These are phyloP conservation scores for Miichthys miiuy DNA, from an alignment of 2,797 vertebrate genomes.

Conservation along the genomic window DNA sequence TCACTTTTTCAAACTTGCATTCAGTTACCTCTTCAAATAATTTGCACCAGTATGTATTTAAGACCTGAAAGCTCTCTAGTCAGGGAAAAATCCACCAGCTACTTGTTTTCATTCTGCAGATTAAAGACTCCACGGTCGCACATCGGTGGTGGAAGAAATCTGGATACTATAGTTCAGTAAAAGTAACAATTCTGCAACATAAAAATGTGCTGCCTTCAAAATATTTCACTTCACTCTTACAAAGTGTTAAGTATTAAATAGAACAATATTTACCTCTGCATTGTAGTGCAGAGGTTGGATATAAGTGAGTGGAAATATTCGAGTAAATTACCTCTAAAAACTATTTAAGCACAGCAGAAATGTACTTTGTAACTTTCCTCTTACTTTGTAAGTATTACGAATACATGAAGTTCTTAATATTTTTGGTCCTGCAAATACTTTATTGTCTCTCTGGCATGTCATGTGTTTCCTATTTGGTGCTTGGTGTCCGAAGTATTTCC, in stretches of 20 bases:
- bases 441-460: too few relatives aligned
- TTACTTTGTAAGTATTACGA: too few relatives aligned
- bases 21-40: background rate
- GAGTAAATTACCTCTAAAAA: too few relatives aligned
- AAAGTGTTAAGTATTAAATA: too few relatives aligned
- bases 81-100: conserved; percentile 1
- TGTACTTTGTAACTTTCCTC: too few relatives aligned
- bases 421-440: too few relatives aligned
- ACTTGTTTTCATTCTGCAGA: background rate
- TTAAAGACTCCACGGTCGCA: background rate
- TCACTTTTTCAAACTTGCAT: background rate
- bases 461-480: too few relatives aligned
- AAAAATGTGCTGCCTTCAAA: background rate
- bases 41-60: background rate
- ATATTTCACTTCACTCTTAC: background rate
- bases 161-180: background rate
- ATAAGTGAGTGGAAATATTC: background rate
- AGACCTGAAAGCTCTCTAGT: background rate
- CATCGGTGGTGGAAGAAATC: background rate
- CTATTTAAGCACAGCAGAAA: too few relatives aligned
- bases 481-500: too few relatives aligned
- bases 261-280: background rate
- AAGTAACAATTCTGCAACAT: background rate
- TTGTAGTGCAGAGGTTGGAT: too few relatives aligned
- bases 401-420: too few relatives aligned